These are phyloP conservation scores for Anthoscopus minutus DNA, from an alignment of 2,113 vertebrate species.

Conservation along the genomic window DNA sequence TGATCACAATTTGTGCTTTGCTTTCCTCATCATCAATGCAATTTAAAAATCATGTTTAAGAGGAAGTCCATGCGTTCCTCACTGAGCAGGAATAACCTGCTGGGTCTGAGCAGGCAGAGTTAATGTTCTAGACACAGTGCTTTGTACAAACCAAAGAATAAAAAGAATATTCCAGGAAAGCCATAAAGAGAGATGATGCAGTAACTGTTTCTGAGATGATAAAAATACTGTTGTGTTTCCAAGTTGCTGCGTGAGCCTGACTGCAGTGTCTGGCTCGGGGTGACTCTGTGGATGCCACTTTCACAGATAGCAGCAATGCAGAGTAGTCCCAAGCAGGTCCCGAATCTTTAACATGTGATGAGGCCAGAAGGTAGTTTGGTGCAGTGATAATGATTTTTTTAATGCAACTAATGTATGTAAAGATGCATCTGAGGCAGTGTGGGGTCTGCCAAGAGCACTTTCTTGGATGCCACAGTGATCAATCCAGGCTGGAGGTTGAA, in stretches of 20 bases:
- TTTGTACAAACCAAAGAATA: constrained; percentile 5
- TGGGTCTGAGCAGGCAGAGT: not conserved
- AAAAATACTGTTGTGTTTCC: not conserved
- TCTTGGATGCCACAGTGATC: not conserved
- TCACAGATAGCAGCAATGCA: not conserved
- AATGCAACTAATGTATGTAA: not conserved
- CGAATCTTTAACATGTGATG: not conserved
- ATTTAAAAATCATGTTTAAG: constrained; percentile 25
- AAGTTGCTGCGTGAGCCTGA: not conserved
- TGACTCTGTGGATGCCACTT: not conserved
- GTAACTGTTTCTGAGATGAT: not conserved
- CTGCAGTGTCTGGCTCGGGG: not conserved
- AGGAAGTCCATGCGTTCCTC: not conserved
- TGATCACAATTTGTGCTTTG: not conserved
- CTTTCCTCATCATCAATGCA: constrained; percentile 5
- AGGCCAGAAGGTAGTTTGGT: not conserved
- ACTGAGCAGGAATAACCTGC: not conserved
- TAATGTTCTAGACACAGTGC: not conserved
- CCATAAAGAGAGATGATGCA: not conserved
- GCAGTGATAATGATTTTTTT: not conserved
- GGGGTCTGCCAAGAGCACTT: not conserved
- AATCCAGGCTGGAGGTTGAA: not conserved
- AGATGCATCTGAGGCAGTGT: not conserved
- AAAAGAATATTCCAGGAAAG: constrained; percentile 3
- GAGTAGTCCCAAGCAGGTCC: not conserved